Conservation (phyloP, 1,140 invertebrate species). For the Papilio helenus region DNA sequence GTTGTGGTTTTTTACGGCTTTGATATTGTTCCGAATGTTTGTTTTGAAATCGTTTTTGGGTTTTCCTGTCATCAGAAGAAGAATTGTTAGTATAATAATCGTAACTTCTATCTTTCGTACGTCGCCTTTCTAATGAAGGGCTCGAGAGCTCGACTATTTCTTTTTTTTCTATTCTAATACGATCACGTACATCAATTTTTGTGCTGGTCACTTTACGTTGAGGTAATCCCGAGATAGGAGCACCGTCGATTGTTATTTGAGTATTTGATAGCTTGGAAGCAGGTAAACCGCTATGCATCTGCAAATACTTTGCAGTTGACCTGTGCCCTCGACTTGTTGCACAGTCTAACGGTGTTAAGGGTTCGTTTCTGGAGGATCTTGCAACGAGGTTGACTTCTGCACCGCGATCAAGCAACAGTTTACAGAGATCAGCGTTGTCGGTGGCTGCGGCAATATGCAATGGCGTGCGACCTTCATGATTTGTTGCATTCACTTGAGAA, state of each 20-base stretch:
- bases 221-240: conserved; percentile 72
- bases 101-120: conserved; percentile 57
- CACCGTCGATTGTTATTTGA: conserved; percentile 77
- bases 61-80: conserved; percentile 59
- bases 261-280: conserved; percentile 86
- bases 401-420: conserved; percentile 91
- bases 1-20: conserved; percentile 62
- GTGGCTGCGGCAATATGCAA: conserved; percentile 97
- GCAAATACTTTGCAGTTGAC: conserved; percentile 96
- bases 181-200: conserved; percentile 79
- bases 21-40: conserved; percentile 58
- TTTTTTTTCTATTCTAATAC: conserved; percentile 80
- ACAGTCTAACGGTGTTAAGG: conserved; percentile 95
- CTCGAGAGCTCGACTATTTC: conserved; percentile 80
- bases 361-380: conserved; percentile 90
- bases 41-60: conserved; percentile 56
- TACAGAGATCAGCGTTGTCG: conserved; percentile 97
- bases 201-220: conserved; percentile 80
- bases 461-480: conserved; percentile 95
- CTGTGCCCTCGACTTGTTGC: conserved; percentile 93
- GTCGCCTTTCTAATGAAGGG: conserved; percentile 60
- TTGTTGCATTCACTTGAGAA: conserved; percentile 93
- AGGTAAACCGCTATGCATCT: conserved; percentile 94
- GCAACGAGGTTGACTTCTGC: conserved; percentile 93
- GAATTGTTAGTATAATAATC: conserved; percentile 60